Percentiles rank a stretch among this genome's conserved stretches.
Evolutionary conservation across 2,888 invertebrate species (phyloP).

Genomic region (Chrysolina haemoptera): DNA sequence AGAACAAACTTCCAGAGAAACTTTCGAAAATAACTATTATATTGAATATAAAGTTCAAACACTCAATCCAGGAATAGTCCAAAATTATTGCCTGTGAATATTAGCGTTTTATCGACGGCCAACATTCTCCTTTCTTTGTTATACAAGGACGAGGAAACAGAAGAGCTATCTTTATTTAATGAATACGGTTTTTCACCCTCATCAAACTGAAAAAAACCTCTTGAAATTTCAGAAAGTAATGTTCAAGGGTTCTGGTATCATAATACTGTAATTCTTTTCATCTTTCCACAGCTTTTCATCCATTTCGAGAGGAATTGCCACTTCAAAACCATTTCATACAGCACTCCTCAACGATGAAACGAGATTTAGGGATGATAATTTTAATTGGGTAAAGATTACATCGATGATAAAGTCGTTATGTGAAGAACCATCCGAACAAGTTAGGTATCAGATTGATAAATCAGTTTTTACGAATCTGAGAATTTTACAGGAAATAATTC

Average conservation of each 20-base stretch:
- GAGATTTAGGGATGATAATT: not conserved
- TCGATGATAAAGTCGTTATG: not conserved
- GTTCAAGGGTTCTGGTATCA: not conserved
- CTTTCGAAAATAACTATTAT: too few relatives aligned
- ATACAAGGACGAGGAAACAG: not conserved
- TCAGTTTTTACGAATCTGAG: too few relatives aligned
- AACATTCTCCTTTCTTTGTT: too few relatives aligned
- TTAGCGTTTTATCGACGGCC: too few relatives aligned
- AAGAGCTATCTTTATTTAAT: not conserved
- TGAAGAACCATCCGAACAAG: not conserved
- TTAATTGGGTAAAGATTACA: not conserved
- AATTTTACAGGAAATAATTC: too few relatives aligned
- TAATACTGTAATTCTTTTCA: not conserved
- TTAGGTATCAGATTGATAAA: too few relatives aligned
- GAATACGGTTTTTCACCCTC: not conserved
- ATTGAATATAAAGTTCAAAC: too few relatives aligned
- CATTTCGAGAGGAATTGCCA: not conserved
- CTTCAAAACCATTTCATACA: not conserved
- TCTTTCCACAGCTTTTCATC: not conserved
- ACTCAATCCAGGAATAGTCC: too few relatives aligned
- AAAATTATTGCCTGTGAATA: too few relatives aligned
- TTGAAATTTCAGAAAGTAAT: not conserved
- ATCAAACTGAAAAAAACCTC: not conserved
- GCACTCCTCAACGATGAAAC: not conserved
- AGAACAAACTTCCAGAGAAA: too few relatives aligned